Evolutionary conservation across 2,888 invertebrate genomes (phyloP), one percentile per base, ranked within the genome.

Genomic region (Neoitamus cyanurus): DNA sequence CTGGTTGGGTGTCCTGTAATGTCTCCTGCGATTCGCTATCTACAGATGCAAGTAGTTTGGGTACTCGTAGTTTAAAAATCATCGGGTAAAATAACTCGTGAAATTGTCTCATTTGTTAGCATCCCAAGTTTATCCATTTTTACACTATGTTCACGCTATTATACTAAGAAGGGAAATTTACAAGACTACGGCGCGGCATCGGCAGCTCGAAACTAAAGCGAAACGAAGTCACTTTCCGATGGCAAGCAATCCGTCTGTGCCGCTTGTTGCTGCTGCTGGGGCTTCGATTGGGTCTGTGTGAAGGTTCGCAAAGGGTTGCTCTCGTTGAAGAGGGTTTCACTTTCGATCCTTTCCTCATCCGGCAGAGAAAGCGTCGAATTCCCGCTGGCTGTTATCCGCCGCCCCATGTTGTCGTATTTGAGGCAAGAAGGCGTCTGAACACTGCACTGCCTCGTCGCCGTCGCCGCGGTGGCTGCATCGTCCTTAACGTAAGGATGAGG

Each of bases 321-420:
- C 84, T 90, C 89, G 80, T 89, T 90, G 85, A 90, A 91, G 1
- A 89, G 88, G 11, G 89, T 90, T 86, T 91, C 91, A 77, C 88
- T 90, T 86, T 91, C 90, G 30, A 89, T 86, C 11, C 88, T 88
- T 83, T 92, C 91, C 87, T 93, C 93, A 88, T 94, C 96, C 86
- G 96, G 96, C 87, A 97, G 92, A 34, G 97, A 97, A 90, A 97
- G 94, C 31, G 96, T 96, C 7, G 97, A 97, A 90, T 96, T 96
- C 75, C 97, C 97, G 86, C 96, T 96, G 42, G 97, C 97, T 9
- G 97, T 97, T 82, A 97, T 96, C 87, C 97, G 93, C 83, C 97
- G 96, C 6, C 97, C 97, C 95, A 97, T 96, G 92, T 97, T 97
- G 92, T 97, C 97, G 90, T 97, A 97, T 86, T 95, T 95, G 83